Conservation (phyloP, 2,888 invertebrate species). For the Omphaloscelis lunosa region DNA sequence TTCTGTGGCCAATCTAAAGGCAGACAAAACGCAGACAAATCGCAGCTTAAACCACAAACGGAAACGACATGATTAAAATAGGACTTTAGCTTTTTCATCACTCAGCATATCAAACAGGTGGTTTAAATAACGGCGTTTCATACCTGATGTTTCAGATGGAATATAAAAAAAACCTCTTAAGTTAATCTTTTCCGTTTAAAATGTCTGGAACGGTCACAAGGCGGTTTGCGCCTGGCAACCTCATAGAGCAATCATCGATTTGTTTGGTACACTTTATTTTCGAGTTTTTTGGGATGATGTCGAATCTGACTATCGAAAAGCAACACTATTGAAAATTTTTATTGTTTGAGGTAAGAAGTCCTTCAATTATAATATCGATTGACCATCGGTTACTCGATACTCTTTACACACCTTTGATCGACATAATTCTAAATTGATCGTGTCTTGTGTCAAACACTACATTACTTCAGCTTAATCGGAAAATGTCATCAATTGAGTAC, state of each 20-base stretch:
- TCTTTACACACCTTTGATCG: conserved; percentile 21
- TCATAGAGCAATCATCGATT: no score
- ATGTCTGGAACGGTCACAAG: neutral
- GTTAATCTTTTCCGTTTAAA: neutral
- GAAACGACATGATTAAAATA: neutral
- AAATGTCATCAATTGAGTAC: neutral
- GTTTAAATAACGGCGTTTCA: neutral
- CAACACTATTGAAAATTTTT: neutral
- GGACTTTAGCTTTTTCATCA: neutral
- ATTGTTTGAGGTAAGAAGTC: neutral
- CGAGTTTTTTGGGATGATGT: no score
- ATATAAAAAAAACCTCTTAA: no score
- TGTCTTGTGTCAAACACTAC: neutral
- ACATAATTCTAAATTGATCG: conserved; percentile 16
- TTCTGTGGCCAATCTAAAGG: neutral
- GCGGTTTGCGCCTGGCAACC: no score
- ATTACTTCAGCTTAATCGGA: no score
- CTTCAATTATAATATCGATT: conserved; percentile 9
- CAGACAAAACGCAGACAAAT: neutral
- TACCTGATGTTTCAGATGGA: neutral
- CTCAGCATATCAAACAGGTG: neutral
- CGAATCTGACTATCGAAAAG: no score
- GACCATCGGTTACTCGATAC: conserved; percentile 14
- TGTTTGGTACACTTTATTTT: no score
- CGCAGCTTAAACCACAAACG: neutral